A percentile compares a stretch with the other conserved stretches of the same genome.
These are phyloP conservation scores for Dolichopus griseipennis DNA, from an alignment of 2,888 invertebrate species.

Conservation along the genomic window DNA sequence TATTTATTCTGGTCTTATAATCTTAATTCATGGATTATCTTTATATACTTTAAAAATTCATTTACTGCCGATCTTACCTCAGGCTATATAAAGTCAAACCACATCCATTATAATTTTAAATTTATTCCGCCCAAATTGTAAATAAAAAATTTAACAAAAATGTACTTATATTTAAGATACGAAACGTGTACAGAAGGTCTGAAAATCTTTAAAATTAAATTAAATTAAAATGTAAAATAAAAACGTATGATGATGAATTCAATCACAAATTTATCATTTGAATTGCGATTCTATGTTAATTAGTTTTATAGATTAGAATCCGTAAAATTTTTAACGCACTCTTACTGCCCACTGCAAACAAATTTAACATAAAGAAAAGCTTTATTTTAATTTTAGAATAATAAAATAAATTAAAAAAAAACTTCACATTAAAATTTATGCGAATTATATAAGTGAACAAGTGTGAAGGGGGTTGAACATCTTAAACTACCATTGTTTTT, in stretches of 20 bases:
- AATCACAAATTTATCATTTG: not conserved
- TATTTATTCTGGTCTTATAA: not conserved
- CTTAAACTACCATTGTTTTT: constrained; percentile 2
- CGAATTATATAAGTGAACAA: not conserved
- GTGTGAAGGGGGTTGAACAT: constrained; percentile 1
- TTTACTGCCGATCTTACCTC: not conserved
- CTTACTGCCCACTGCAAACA: too few relatives aligned
- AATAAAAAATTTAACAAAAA: not conserved
- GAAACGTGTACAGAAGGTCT: too few relatives aligned
- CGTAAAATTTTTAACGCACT: too few relatives aligned
- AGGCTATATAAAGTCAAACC: not conserved
- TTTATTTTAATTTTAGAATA: too few relatives aligned
- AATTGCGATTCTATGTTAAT: not conserved
- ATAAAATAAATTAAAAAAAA: too few relatives aligned
- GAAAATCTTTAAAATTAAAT: not conserved
- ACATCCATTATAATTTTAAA: not conserved
- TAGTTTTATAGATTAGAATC: too few relatives aligned
- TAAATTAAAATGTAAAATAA: not conserved
- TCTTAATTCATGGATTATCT: not conserved
- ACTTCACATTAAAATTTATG: not conserved
- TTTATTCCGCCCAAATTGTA: not conserved
- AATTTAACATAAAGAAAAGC: too few relatives aligned
- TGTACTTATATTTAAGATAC: not conserved
- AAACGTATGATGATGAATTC: not conserved
- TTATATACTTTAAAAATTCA: not conserved